phyloP scores from a whole-genome alignment of 2,888 invertebrate species.

The Amphiduros pacificus region DNA sequence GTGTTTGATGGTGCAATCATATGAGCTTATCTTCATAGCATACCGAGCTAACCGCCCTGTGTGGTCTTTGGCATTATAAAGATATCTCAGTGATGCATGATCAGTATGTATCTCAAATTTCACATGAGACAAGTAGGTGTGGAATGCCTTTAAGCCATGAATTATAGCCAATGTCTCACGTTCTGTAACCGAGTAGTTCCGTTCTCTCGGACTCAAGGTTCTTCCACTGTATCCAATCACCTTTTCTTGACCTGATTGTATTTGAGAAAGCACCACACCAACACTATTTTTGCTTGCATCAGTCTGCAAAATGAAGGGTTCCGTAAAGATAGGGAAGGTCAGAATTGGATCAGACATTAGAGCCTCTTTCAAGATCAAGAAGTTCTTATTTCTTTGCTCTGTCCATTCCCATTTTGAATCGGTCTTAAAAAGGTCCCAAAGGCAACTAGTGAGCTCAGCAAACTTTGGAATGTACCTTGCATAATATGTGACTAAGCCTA shows the following conservation, averaged over 20 bases:
- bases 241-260: conserved; percentile 21
- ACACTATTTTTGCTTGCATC: conserved; percentile 21
- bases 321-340: conserved; percentile 19
- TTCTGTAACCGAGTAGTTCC: conserved; percentile 24
- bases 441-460: conserved; percentile 13
- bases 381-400: conserved; percentile 21
- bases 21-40: no score
- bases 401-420: conserved; percentile 23
- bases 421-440: conserved; percentile 21
- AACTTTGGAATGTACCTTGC: conserved; percentile 23
- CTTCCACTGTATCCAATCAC: conserved; percentile 25
- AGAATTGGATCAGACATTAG: conserved; percentile 21
- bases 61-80: no score
- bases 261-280: conserved; percentile 25
- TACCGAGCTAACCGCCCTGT: no score
- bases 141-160: no score
- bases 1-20: no score
- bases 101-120: no score
- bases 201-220: conserved; percentile 20
- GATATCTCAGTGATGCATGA: no score
- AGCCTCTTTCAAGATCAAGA: conserved; percentile 20
- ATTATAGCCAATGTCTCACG: conserved; percentile 23
- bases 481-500: background rate
- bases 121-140: no score
- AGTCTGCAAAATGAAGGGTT: conserved; percentile 23